These are phyloP conservation scores for Drosophila malerkotliana DNA, from an alignment of 1,140 invertebrate genomes.

Conservation along the genomic window DNA sequence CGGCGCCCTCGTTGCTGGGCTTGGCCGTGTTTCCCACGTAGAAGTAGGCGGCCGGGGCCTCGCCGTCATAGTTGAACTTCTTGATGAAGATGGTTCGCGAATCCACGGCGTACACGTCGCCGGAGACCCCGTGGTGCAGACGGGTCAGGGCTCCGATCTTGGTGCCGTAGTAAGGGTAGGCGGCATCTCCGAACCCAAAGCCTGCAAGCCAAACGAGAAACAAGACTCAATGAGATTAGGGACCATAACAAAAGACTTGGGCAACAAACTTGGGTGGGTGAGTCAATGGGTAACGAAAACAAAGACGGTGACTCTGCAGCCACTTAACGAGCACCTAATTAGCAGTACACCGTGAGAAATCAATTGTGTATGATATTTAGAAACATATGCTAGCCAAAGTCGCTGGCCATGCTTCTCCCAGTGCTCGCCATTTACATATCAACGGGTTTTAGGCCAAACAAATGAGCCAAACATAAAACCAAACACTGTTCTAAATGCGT, in stretches of 20 bases:
- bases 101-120: slow-evolving; percentile 94
- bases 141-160: slow-evolving; percentile 90
- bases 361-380: neutral
- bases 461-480: slow-evolving; percentile 32
- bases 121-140: slow-evolving; percentile 92
- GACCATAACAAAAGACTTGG: slow-evolving; percentile 77
- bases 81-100: slow-evolving; percentile 93
- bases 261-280: slow-evolving; percentile 68
- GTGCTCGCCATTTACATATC: slow-evolving; percentile 22
- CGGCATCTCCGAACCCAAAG: slow-evolving; percentile 60
- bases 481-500: slow-evolving; percentile 26
- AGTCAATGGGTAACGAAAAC: slow-evolving; percentile 40
- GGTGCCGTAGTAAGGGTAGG: slow-evolving; percentile 89
- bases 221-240: slow-evolving; percentile 25
- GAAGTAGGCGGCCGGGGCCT: slow-evolving; percentile 95
- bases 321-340: slow-evolving; percentile 53
- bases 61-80: slow-evolving; percentile 94
- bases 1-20: slow-evolving; percentile 88
- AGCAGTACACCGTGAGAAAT: slow-evolving; percentile 31
- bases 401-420: neutral
- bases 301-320: slow-evolving; percentile 8
- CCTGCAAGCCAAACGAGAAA: slow-evolving; percentile 27
- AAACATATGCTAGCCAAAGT: too few relatives aligned
- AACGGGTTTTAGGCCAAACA: slow-evolving; percentile 38
- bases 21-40: slow-evolving; percentile 90